Percentiles rank a stretch among this genome's conserved stretches.
These are phyloP conservation scores for Drosophila pseudotakahashii DNA, from an alignment of 2,888 invertebrate genomes.

Conservation along the genomic window DNA sequence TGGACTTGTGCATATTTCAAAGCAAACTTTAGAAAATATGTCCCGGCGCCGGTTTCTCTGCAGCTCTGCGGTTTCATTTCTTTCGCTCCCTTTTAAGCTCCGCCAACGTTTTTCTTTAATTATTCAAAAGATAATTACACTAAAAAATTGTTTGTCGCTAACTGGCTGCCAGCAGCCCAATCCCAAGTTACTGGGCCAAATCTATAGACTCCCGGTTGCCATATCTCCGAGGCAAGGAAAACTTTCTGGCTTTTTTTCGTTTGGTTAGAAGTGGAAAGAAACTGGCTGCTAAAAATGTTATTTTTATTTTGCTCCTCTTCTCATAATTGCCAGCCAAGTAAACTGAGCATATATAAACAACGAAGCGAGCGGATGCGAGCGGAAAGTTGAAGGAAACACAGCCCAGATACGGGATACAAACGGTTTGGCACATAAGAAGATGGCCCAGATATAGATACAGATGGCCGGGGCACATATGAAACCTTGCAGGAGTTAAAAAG, in stretches of 20 bases:
- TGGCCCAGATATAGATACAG: constrained; percentile 31
- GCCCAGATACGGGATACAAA: constrained; percentile 69
- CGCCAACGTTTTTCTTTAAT: constrained; percentile 78
- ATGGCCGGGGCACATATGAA: constrained; percentile 20
- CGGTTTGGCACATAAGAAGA: constrained; percentile 68
- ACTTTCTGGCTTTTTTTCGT: constrained; percentile 12
- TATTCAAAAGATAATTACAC: constrained; percentile 83
- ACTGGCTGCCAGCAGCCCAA: constrained; percentile 50
- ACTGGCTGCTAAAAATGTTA: constrained; percentile 71
- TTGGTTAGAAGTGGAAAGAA: constrained; percentile 16
- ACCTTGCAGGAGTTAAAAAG: not conserved
- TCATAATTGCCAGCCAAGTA: constrained; percentile 72
- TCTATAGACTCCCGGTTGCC: constrained; percentile 60
- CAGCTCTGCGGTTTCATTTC: constrained; percentile 33
- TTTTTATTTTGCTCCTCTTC: constrained; percentile 67
- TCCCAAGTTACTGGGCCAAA: constrained; percentile 57
- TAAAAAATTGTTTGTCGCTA: constrained; percentile 63
- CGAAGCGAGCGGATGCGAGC: constrained; percentile 56
- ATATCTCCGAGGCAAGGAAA: constrained; percentile 17
- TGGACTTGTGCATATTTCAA: constrained; percentile 35
- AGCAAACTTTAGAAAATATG: constrained; percentile 68
- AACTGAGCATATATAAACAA: constrained; percentile 35
- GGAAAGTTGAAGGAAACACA: constrained; percentile 75
- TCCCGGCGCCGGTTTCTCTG: constrained; percentile 31
- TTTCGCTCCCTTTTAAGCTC: constrained; percentile 57